Percentiles rank a stretch among this genome's conserved stretches.
These are phyloP conservation scores for Hymenochirus boettgeri DNA, from an alignment of 2,113 vertebrate genomes.

Conservation along the genomic window DNA sequence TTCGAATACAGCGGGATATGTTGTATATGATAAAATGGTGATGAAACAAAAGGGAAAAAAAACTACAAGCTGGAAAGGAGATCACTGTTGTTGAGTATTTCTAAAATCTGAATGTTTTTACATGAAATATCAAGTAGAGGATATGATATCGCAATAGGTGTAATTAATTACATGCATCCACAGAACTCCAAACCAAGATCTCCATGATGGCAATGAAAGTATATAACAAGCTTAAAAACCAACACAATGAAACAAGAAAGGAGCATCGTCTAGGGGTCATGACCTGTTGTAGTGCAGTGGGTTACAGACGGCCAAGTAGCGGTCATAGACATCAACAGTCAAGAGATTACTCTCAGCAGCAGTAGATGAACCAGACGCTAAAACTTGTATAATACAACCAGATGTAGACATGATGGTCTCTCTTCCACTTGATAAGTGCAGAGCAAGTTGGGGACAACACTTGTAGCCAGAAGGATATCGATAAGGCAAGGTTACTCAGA, in stretches of 20 bases:
- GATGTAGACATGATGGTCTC: background rate
- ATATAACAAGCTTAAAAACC: slow-evolving; percentile 28
- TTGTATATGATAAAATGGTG: slow-evolving; percentile 31
- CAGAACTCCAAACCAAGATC: slow-evolving; percentile 19
- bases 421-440: background rate
- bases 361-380: background rate
- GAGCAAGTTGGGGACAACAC: background rate
- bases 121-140: slow-evolving; percentile 35
- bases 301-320: slow-evolving; percentile 30
- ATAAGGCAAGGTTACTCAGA: background rate
- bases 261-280: slow-evolving; percentile 15
- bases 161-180: slow-evolving; percentile 28
- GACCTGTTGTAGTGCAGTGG: slow-evolving; percentile 17
- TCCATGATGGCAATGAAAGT: slow-evolving; percentile 29
- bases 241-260: slow-evolving; percentile 12
- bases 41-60: slow-evolving; percentile 9
- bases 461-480: slow-evolving; percentile 10
- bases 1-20: slow-evolving; percentile 11
- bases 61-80: slow-evolving; percentile 8
- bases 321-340: slow-evolving; percentile 28
- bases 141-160: slow-evolving; percentile 38
- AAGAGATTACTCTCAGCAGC: slow-evolving; percentile 1
- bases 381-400: slow-evolving; percentile 4
- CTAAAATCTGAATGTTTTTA: slow-evolving; percentile 16
- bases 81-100: slow-evolving; percentile 11